Evolutionary conservation across 2,888 invertebrate genomes (phyloP).

Genomic region (Timema podura): DNA sequence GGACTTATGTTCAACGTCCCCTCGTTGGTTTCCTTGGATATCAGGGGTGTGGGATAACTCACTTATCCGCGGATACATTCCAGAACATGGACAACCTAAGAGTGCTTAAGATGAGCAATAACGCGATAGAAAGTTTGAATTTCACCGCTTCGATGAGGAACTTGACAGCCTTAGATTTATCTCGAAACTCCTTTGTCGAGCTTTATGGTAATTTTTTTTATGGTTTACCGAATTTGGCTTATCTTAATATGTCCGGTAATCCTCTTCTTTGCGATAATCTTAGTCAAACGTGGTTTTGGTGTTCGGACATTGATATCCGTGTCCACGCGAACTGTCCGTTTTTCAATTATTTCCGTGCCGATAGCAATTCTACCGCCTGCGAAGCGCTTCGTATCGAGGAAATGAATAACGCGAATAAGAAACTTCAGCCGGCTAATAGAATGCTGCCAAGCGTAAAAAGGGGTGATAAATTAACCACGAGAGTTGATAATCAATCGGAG

Average conservation of each 20-base stretch:
- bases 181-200: not conserved
- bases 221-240: not conserved
- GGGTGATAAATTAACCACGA: too few species aligned
- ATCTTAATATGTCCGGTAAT: not conserved
- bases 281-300: constrained; percentile 4
- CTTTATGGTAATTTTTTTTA: not conserved
- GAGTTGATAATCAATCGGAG: too few species aligned
- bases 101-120: not conserved
- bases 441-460: too few species aligned
- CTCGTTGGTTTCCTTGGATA: not conserved
- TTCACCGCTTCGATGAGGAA: not conserved
- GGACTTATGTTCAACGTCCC: not conserved
- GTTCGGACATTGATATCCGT: too few species aligned
- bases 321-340: too few species aligned
- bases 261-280: constrained; percentile 2
- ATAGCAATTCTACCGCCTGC: too few species aligned
- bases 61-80: not conserved
- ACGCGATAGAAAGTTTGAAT: not conserved
- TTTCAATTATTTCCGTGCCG: too few species aligned
- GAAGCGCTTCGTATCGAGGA: too few species aligned
- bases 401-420: too few species aligned
- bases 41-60: not conserved
- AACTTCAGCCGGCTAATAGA: too few species aligned
- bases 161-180: not conserved
- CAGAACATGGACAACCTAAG: not conserved